Evolutionary conservation across 2,797 vertebrate species (phyloP).

Genomic region (Fistularia commersonii): DNA sequence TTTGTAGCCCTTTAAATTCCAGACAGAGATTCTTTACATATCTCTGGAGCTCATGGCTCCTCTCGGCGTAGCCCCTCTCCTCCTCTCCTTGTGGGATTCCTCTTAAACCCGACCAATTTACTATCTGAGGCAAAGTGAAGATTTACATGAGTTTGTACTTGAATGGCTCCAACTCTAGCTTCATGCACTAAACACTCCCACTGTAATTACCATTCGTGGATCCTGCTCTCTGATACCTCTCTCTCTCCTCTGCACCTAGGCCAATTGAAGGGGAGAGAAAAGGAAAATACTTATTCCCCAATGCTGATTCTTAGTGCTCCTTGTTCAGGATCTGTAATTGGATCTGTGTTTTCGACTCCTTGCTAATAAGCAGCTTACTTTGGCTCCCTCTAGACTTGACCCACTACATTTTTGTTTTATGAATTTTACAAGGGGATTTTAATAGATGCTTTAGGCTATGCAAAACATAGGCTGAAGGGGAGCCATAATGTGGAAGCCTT

Average conservation of each 20-base stretch:
- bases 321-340: constrained; percentile 99
- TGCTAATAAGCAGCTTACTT: constrained; percentile 99
- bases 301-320: constrained; percentile 93
- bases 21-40: constrained; percentile 99
- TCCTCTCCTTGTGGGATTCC: constrained; percentile 90
- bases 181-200: constrained; percentile 95
- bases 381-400: constrained; percentile 99
- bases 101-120: constrained; percentile 99
- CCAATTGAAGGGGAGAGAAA: constrained; percentile 87
- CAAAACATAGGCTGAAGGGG: constrained; percentile 98
- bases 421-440: constrained; percentile 99
- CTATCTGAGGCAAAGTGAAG: constrained; percentile 92
- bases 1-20: constrained; percentile 99
- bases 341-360: constrained; percentile 99
- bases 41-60: constrained; percentile 96
- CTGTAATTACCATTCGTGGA: constrained; percentile 98
- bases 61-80: constrained; percentile 82
- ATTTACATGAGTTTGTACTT: constrained; percentile 96
- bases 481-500: constrained; percentile 92
- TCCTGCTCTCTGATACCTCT: constrained; percentile 83
- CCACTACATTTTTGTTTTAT: constrained; percentile 99
- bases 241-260: constrained; percentile 85
- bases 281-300: constrained; percentile 89
- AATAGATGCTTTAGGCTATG: constrained; percentile 99
- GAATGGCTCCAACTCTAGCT: constrained; percentile 94